A percentile compares a stretch with the other conserved stretches of the same genome.
These are phyloP conservation scores for Trichoplusia ni DNA, from an alignment of 1,140 invertebrate genomes.

Conservation along the genomic window DNA sequence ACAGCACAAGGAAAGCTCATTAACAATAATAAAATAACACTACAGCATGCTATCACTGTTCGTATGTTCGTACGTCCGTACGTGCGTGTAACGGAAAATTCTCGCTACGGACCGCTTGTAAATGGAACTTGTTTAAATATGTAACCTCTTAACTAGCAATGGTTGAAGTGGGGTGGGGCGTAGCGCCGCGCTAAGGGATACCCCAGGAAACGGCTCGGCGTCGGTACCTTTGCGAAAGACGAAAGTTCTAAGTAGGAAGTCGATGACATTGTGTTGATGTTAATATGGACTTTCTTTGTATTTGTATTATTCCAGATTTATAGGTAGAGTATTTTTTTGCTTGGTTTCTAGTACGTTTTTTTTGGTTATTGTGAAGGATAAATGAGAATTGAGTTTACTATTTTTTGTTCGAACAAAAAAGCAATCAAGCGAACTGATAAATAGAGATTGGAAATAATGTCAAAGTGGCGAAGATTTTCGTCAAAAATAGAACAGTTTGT, in stretches of 20 bases:
- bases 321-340: background rate
- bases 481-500: background rate
- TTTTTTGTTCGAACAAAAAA: too few species aligned
- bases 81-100: slow-evolving; percentile 51
- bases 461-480: too few species aligned
- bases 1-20: slow-evolving; percentile 14
- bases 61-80: slow-evolving; percentile 9
- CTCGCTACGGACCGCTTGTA: slow-evolving; percentile 57
- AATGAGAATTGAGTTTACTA: too few species aligned
- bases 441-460: too few species aligned
- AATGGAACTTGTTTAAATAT: slow-evolving; percentile 72
- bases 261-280: slow-evolving; percentile 35
- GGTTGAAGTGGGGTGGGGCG: slow-evolving; percentile 52
- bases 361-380: too few species aligned
- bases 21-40: slow-evolving; percentile 23
- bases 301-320: background rate
- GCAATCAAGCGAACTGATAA: too few species aligned
- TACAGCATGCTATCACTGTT: background rate
- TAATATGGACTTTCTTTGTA: slow-evolving; percentile 46
- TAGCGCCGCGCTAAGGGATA: slow-evolving; percentile 44
- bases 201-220: slow-evolving; percentile 62
- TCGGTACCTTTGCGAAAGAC: slow-evolving; percentile 57
- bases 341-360: background rate
- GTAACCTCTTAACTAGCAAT: slow-evolving; percentile 58
- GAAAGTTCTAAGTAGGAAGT: slow-evolving; percentile 72